Evolutionary conservation across 2,888 invertebrate genomes (phyloP), one percentile per base, ranked within the genome.

Genomic region (Ypsolopha sequella): DNA sequence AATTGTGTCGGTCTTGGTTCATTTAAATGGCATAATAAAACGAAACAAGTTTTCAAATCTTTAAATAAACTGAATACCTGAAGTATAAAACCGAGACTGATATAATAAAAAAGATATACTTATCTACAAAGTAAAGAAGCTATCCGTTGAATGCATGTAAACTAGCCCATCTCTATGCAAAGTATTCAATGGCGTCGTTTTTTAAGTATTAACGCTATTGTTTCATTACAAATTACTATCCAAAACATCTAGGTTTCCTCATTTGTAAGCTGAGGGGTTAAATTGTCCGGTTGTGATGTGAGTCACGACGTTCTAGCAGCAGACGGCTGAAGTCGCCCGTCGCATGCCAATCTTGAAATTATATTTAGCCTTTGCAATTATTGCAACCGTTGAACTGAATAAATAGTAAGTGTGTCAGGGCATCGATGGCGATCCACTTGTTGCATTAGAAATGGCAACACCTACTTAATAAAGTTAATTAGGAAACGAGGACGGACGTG

Each of bases 261-360:
- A 41, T 48, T 48, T 14, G 48, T 39, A 48, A 24, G 38, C 48
- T 11, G 33, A 14, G n/a, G 48, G 4, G 47, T 11, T n/a, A 39
- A n/a, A n/a, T 43, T 11, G 48, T 33, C 39, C n/a, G 33, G n/a
- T 49, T 39, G 48, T 9, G 8, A 49, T 49, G 38, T 39, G 36
- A 13, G 14, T 6, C 13, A 9, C 13, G 33, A 24, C 43, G 1
- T 14, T 8, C 34, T 7, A 6, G 39, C 38, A 41, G 39, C 14
- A 38, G 41, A 49, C 50, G 65, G 64, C 63, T 60, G 64, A 56
- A 61, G 65, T 57, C 66, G 70, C 64, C 68, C 55, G 53, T 56
- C 60, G 80, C 75, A 80, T 84, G 69, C 68, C 75, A 84, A 85
- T 76, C 24, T 66, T 58, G 60, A 68, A 71, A 73, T 76, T 79